These are phyloP conservation scores for Lacanobia wlatinum DNA, from an alignment of 2,888 invertebrate species.

Conservation along the genomic window DNA sequence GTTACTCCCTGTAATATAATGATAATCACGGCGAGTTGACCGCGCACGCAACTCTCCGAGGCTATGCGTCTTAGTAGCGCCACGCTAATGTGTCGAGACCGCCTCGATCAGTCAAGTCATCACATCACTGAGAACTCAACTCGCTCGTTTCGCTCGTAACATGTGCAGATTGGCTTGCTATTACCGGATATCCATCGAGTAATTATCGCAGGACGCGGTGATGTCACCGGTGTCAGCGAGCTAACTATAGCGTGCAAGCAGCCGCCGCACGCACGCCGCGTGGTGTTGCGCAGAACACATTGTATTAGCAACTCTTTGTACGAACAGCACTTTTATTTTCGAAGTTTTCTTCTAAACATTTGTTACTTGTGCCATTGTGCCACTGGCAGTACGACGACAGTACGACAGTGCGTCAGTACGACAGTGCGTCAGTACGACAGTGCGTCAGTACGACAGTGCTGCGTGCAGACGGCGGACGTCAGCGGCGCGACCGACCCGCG, in stretches of 20 bases:
- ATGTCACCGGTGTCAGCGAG: background rate
- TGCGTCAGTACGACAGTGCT: background rate
- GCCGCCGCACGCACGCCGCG: too few species aligned
- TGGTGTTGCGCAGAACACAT: too few species aligned
- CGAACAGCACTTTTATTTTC: background rate
- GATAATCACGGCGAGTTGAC: background rate
- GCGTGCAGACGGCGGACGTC: too few species aligned
- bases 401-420: background rate
- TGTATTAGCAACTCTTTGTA: slow-evolving; percentile 7
- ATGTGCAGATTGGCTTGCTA: background rate
- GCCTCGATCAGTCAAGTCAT: background rate
- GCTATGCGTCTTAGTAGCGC: background rate
- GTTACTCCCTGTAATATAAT: background rate
- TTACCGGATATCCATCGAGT: background rate
- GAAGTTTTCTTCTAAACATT: background rate
- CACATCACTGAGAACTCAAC: background rate
- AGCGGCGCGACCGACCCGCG: slow-evolving; percentile 58
- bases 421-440: too few species aligned
- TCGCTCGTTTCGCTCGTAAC: background rate
- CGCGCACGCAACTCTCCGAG: background rate
- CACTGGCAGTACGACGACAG: background rate
- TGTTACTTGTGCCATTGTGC: too few species aligned
- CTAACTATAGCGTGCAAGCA: background rate
- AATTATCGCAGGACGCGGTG: slow-evolving; percentile 1
- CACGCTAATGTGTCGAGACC: background rate